These are phyloP conservation scores for Oryctolagus cuniculus DNA, from an alignment of 2,113 vertebrate genomes.

Conservation along the genomic window mOryCun1.1 NC_091447.1:17229001-17229500, in stretches of 20 bases:
- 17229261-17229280: neutral
- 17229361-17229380: neutral
- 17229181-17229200: neutral
- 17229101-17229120: neutral
- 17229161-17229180: neutral
- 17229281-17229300: neutral
- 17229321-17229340: neutral
- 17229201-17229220: neutral
- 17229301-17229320: neutral
- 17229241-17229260: neutral
- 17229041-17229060: no score
- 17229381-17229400: neutral
- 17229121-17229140: neutral
- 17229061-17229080: no score
- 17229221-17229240: neutral
- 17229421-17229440: neutral
- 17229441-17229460: neutral
- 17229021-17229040: no score
- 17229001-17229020: no score
- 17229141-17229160: neutral
- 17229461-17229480: neutral
- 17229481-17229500: neutral
- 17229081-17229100: neutral
- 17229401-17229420: fast-evolving
- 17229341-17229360: neutral